Conservation (phyloP, 1,140 invertebrate species). For the Aphaenogaster ashmeadi region DNA sequence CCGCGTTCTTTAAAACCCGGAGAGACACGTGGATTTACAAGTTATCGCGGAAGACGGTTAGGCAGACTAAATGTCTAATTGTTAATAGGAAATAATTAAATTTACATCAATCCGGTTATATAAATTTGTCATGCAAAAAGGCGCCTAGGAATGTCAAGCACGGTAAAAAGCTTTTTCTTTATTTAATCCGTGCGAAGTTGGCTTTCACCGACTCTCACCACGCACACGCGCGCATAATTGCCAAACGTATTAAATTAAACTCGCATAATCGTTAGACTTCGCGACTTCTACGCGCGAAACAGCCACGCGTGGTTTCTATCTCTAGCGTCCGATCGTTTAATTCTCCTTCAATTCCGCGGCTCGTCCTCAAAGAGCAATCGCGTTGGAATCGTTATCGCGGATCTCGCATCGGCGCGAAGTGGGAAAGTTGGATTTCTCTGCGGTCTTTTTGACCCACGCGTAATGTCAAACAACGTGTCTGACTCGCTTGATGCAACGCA, state of each 20-base stretch:
- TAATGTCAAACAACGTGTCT: slow-evolving; percentile 56
- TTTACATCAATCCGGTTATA: background rate
- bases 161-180: background rate
- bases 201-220: slow-evolving; percentile 58
- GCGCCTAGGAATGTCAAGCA: background rate
- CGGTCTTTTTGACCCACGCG: slow-evolving; percentile 34
- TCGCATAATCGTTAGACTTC: slow-evolving; percentile 13
- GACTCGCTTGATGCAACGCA: slow-evolving; percentile 33
- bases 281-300: background rate
- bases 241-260: slow-evolving; percentile 60
- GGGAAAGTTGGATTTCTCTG: slow-evolving; percentile 56
- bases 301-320: background rate
- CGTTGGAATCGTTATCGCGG: slow-evolving; percentile 52
- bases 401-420: slow-evolving; percentile 21
- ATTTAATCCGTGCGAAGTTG: slow-evolving; percentile 42
- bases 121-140: background rate
- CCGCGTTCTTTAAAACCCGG: background rate
- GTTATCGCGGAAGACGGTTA: background rate
- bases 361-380: slow-evolving; percentile 54
- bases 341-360: slow-evolving; percentile 39
- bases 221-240: slow-evolving; percentile 1
- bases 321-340: slow-evolving; percentile 47
- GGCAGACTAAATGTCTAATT: background rate
- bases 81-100: background rate
- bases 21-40: background rate